phyloP scores from a whole-genome alignment of 2,113 vertebrate species.

The Ictalurus furcatus region DNA sequence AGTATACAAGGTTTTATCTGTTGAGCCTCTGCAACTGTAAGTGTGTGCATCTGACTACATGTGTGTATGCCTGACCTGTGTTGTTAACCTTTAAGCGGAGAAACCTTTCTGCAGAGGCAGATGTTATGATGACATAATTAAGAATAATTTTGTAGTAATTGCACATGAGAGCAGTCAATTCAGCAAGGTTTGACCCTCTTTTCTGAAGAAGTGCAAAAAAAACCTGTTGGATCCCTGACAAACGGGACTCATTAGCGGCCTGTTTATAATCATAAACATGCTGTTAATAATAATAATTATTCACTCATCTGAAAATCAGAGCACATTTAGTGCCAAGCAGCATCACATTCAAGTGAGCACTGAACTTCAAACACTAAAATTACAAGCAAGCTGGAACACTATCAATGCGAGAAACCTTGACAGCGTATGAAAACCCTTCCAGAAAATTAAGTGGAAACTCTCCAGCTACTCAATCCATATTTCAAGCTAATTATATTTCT shows the following conservation, averaged over 20 bases:
- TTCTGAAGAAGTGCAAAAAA: slow-evolving; percentile 35
- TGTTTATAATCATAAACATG: slow-evolving; percentile 11
- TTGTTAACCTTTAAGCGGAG: slow-evolving; percentile 14
- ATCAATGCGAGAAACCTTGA: slow-evolving; percentile 5
- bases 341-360: slow-evolving; percentile 19
- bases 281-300: slow-evolving; percentile 47
- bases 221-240: slow-evolving; percentile 28
- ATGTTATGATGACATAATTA: slow-evolving; percentile 46
- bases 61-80: slow-evolving; percentile 1
- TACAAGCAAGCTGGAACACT: not conserved
- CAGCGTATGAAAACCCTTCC: slow-evolving; percentile 2
- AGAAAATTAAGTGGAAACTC: slow-evolving; percentile 26
- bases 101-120: slow-evolving; percentile 28
- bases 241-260: slow-evolving; percentile 45
- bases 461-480: slow-evolving; percentile 12
- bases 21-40: not conserved
- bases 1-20: not conserved
- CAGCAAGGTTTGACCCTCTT: slow-evolving; percentile 35
- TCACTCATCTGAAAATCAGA: slow-evolving; percentile 43
- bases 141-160: slow-evolving; percentile 47
- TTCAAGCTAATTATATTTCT: not conserved
- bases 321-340: slow-evolving; percentile 22
- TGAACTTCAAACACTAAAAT: not conserved
- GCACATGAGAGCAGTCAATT: slow-evolving; percentile 39
- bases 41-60: not conserved